phyloP scores from a whole-genome alignment of 2,888 invertebrate genomes.

The Sussaba pulchella region DNA sequence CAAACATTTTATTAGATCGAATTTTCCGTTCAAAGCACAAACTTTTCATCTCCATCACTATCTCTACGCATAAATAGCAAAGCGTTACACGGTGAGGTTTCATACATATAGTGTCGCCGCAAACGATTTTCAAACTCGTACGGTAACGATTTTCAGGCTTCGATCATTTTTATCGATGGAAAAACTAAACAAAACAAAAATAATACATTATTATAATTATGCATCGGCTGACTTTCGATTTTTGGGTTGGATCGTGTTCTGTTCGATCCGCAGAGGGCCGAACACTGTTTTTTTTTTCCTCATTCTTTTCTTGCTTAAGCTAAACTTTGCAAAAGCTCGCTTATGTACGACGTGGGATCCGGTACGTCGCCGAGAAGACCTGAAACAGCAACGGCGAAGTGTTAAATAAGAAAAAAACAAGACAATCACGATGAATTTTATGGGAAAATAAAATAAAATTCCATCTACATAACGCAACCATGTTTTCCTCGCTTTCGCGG shows the following conservation, averaged over 20 bases:
- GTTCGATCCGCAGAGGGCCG: slow-evolving; percentile 33
- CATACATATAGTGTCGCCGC: slow-evolving; percentile 65
- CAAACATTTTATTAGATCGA: slow-evolving; percentile 76
- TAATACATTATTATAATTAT: slow-evolving; percentile 46
- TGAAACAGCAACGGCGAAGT: slow-evolving; percentile 78
- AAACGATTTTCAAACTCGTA: slow-evolving; percentile 36
- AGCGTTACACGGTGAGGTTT: slow-evolving; percentile 70
- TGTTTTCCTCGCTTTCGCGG: no score
- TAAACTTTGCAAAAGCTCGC: slow-evolving; percentile 85
- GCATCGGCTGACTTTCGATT: slow-evolving; percentile 59
- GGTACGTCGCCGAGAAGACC: slow-evolving; percentile 89
- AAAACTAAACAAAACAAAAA: slow-evolving; percentile 35
- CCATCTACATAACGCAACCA: no score
- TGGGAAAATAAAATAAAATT: slow-evolving; percentile 21
- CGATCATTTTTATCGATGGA: slow-evolving; percentile 15
- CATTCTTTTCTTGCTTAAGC: slow-evolving; percentile 71
- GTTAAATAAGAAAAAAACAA: slow-evolving; percentile 29
- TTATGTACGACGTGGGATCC: slow-evolving; percentile 88
- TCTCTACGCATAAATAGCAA: slow-evolving; percentile 74
- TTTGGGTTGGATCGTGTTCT: slow-evolving; percentile 38
- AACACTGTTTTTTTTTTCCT: slow-evolving; percentile 19
- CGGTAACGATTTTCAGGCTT: slow-evolving; percentile 27
- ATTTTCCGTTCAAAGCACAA: slow-evolving; percentile 79
- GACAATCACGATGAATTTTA: slow-evolving; percentile 19
- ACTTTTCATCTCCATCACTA: slow-evolving; percentile 58